Percentiles rank a stretch among this genome's conserved stretches.
These are phyloP conservation scores for Episyrphus balteatus DNA, from an alignment of 1,140 invertebrate species.

Conservation along the genomic window DNA sequence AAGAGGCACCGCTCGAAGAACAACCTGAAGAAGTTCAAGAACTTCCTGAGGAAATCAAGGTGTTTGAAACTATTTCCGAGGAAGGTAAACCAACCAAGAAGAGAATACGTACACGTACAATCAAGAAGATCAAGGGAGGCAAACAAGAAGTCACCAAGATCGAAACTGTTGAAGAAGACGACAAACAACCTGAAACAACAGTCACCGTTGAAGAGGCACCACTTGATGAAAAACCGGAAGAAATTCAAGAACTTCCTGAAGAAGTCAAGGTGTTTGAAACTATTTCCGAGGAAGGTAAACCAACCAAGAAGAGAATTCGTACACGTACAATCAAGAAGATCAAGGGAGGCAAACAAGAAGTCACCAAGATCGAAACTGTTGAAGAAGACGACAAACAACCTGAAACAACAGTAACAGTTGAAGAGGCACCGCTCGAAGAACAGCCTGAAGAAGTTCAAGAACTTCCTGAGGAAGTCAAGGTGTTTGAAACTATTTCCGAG, in stretches of 20 bases:
- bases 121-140: slow-evolving; percentile 11
- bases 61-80: slow-evolving; percentile 24
- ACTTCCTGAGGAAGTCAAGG: slow-evolving; percentile 16
- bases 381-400: slow-evolving; percentile 26
- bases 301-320: slow-evolving; percentile 17
- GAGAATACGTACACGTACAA: slow-evolving; percentile 13
- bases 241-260: slow-evolving; percentile 24
- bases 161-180: slow-evolving; percentile 23
- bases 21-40: slow-evolving; percentile 4
- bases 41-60: slow-evolving; percentile 13
- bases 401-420: slow-evolving; percentile 12
- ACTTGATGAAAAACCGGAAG: slow-evolving; percentile 11
- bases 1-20: too few relatives aligned
- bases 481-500: slow-evolving; percentile 11
- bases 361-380: slow-evolving; percentile 29
- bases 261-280: slow-evolving; percentile 21
- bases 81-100: slow-evolving; percentile 14
- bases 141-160: slow-evolving; percentile 21
- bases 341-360: slow-evolving; percentile 25
- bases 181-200: slow-evolving; percentile 21
- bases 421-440: slow-evolving; percentile 8
- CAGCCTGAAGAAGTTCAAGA: slow-evolving; percentile 15
- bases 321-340: slow-evolving; percentile 23
- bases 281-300: slow-evolving; percentile 16
- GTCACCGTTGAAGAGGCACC: slow-evolving; percentile 13